Conservation (phyloP, 2,113 vertebrate genomes). For the Oncorhynchus gorbuscha region DNA sequence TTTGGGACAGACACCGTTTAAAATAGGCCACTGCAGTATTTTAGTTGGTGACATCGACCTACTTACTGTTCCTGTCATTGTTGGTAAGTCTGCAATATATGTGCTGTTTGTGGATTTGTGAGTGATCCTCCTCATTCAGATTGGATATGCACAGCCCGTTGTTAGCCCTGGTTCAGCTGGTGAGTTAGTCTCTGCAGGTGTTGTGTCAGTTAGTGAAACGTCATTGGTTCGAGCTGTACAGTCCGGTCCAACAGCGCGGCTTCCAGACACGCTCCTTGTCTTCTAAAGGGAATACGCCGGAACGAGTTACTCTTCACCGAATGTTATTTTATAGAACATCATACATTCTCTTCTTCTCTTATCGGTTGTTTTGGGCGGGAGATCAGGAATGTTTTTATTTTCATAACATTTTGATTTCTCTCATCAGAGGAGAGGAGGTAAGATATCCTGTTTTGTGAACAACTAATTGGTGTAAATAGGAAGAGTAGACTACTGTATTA, state of each 20-base stretch:
- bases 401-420: slow-evolving; percentile 31
- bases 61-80: slow-evolving; percentile 1
- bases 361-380: not conserved
- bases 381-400: slow-evolving; percentile 13
- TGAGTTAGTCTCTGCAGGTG: slow-evolving; percentile 44
- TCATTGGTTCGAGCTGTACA: slow-evolving; percentile 45
- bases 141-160: slow-evolving; percentile 20
- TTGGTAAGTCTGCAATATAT: slow-evolving; percentile 25
- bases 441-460: not conserved
- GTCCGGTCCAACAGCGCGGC: not conserved
- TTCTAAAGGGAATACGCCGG: slow-evolving; percentile 66
- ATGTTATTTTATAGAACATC: slow-evolving; percentile 21
- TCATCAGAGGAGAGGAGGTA: slow-evolving; percentile 38
- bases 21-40: not conserved
- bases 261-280: slow-evolving; percentile 36
- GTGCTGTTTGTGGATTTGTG: slow-evolving; percentile 20
- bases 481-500: not conserved
- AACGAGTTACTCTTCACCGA: slow-evolving; percentile 60
- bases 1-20: not conserved
- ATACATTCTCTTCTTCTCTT: not conserved
- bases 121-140: slow-evolving; percentile 32
- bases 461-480: not conserved
- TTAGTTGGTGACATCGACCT: not conserved
- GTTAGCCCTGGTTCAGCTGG: slow-evolving; percentile 34
- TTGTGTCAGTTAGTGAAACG: slow-evolving; percentile 50